These are phyloP conservation scores for Doryteuthis pealeii DNA, from an alignment of 1,140 invertebrate genomes.

Conservation along the genomic window DNA sequence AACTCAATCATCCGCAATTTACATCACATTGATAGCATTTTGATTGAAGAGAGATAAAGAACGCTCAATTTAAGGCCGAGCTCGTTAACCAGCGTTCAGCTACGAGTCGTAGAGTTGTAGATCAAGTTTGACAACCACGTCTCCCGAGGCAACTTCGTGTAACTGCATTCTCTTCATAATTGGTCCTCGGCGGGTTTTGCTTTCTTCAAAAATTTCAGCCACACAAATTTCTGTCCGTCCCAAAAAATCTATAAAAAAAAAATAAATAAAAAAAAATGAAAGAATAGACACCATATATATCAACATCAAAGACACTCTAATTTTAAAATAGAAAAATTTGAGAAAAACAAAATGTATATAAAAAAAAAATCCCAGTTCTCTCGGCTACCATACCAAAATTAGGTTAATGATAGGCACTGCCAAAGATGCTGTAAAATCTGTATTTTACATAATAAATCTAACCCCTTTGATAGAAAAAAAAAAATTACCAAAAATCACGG, in stretches of 20 bases:
- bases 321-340: neutral
- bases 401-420: too few species aligned
- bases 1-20: too few species aligned
- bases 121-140: conserved; percentile 74
- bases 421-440: too few species aligned
- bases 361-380: too few species aligned
- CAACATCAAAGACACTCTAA: neutral
- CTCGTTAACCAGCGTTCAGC: too few species aligned
- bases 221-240: conserved; percentile 76
- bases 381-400: too few species aligned
- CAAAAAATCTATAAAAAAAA: conserved; percentile 70
- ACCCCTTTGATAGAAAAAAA: too few species aligned
- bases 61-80: too few species aligned
- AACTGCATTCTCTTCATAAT: conserved; percentile 71
- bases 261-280: neutral
- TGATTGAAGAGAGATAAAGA: too few species aligned
- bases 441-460: too few species aligned
- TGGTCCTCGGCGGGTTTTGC: conserved; percentile 67
- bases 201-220: conserved; percentile 69
- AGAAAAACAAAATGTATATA: neutral
- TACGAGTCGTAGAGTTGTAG: conserved; percentile 68
- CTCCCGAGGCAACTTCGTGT: conserved; percentile 73
- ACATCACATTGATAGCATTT: too few species aligned
- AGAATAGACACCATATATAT: neutral
- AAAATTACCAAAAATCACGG: too few species aligned